Conservation (phyloP, 1,140 invertebrate species). For the Plodia interpunctella region DNA sequence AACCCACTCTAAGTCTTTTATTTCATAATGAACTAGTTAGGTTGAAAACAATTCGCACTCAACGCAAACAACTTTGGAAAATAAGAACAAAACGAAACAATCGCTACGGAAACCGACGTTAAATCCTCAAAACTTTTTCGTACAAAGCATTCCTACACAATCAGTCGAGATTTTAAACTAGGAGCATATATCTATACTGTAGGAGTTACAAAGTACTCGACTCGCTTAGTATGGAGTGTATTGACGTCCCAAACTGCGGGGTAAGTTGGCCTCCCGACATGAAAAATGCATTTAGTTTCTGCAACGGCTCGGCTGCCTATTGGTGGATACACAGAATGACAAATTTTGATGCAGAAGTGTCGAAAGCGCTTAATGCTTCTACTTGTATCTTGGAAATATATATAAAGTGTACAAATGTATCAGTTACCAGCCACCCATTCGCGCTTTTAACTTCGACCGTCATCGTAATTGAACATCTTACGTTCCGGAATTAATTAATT, state of each 20-base stretch:
- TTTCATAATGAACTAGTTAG: too few species aligned
- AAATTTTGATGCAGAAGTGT: too few species aligned
- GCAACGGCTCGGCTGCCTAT: conserved; percentile 16
- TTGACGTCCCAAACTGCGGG: conserved; percentile 23
- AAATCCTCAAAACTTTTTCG: background rate
- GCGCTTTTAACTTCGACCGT: too few species aligned
- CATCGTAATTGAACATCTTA: too few species aligned
- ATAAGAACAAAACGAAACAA: background rate
- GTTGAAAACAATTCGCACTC: too few species aligned
- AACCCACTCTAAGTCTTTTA: too few species aligned
- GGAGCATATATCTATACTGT: background rate
- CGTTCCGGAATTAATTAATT: too few species aligned
- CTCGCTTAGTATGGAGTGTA: background rate
- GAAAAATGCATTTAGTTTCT: conserved; percentile 59
- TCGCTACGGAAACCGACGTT: background rate
- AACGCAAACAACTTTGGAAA: background rate
- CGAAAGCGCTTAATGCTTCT: too few species aligned
- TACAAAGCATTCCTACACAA: background rate
- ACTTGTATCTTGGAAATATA: too few species aligned
- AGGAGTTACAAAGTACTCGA: background rate
- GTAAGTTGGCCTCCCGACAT: conserved; percentile 48
- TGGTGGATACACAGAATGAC: background rate
- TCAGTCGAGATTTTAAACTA: conserved; percentile 6
- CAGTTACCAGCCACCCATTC: too few species aligned
- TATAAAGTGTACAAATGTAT: too few species aligned